Evolutionary conservation across 2,113 vertebrate genomes (phyloP).

Genomic region (Lates calcarifer): DNA sequence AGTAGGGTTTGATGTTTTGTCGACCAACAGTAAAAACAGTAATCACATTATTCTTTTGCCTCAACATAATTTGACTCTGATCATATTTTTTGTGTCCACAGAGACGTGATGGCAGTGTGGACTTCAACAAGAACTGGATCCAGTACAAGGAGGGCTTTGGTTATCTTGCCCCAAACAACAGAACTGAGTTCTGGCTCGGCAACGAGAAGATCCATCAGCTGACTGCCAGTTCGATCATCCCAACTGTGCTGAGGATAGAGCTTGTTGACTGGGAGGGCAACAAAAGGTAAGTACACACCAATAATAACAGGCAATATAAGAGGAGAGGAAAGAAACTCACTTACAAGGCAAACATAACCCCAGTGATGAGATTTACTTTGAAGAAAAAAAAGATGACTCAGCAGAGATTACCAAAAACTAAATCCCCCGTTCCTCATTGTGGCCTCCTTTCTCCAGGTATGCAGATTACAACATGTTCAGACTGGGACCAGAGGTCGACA

Average conservation of each 20-base stretch:
- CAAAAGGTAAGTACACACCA: constrained; percentile 71
- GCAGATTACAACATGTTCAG: constrained; percentile 93
- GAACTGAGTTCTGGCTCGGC: constrained; percentile 96
- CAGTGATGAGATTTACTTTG: neutral
- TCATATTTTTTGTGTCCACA: constrained; percentile 72
- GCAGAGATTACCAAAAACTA: neutral
- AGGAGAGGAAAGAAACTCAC: constrained; percentile 9
- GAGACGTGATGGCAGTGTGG: constrained; percentile 92
- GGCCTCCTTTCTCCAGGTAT: constrained; percentile 78
- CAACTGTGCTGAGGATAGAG: constrained; percentile 90
- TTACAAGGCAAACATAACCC: constrained; percentile 55
- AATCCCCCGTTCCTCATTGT: neutral
- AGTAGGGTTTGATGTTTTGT: neutral
- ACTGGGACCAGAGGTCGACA: constrained; percentile 88
- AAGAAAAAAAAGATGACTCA: neutral
- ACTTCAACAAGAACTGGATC: constrained; percentile 90
- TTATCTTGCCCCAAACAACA: constrained; percentile 93
- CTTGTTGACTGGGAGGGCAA: constrained; percentile 91
- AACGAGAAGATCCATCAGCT: constrained; percentile 95
- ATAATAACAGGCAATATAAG: constrained; percentile 54
- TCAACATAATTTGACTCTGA: neutral
- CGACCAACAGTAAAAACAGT: neutral
- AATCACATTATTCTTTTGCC: neutral
- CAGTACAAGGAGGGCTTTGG: constrained; percentile 97
- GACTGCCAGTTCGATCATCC: constrained; percentile 82